Base-by-base conservation (phyloP, 2,113 vertebrate species). In the Chloropsis hardwickii region DNA sequence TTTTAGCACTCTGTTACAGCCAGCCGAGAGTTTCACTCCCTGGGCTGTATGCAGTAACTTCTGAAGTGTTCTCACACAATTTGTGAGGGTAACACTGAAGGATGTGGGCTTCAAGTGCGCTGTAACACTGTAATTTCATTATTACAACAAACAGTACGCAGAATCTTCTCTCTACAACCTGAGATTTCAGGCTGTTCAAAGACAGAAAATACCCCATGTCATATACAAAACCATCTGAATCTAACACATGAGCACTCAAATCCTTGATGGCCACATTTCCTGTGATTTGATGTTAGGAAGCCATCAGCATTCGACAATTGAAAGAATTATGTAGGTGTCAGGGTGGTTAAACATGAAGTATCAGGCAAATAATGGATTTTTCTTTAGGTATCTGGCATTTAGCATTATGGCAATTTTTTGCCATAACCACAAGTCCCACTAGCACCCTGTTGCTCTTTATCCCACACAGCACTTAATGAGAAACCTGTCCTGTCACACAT, bases 291-390 rank as follows among this genome's bases (percentile, higher is more conserved):
- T 25, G 19, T 14, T 48, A 48, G 37, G n/a, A 86, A 80, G 15
- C 9, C 16, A 53, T 58, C 22, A 82, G 21, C 22, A 12, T 78
- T 73, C 0, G 0, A 56, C 10, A 61, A 39, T 0, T 35, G 19
- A 51, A 24, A 69, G 29, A 65, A 57, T 56, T 67, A 54, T 8
- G 11, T 27, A 39, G 31, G 12, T n/a, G n/a, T 77, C 40, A 40
- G 24, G 3, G 13, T 64, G 14, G 27, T 35, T 66, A 66, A 85
- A 79, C 54, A 76, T 1, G 6, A 14, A 39, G 42, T 69, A 53
- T 14, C 28, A 44, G 21, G 17, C 6, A 88, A 71, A 57, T 20
- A 79, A 67, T 4, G 20, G 7, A 14, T 27, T 86, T 71, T 67
- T 47, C 21, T 29, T 51, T 28, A 56, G 58, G 27, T 22, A 67